phyloP scores from a whole-genome alignment of 2,113 vertebrate genomes.

The Scortum barcoo region DNA sequence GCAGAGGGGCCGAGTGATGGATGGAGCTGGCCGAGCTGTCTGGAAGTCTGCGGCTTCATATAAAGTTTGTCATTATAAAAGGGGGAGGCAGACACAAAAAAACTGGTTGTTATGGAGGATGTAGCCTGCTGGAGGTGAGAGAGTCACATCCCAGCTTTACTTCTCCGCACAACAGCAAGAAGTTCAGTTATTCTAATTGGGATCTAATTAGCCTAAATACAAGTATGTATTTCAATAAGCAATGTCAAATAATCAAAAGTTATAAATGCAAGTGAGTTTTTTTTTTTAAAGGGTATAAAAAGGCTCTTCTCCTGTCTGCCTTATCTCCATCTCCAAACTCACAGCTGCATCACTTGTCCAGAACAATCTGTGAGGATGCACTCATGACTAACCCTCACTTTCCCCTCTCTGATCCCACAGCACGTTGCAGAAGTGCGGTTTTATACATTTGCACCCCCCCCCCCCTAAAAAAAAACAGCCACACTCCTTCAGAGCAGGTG shows the following conservation, averaged over 20 bases:
- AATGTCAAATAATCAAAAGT: constrained; percentile 5
- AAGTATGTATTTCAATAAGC: background rate
- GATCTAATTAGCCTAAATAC: too few relatives aligned
- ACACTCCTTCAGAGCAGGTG: constrained; percentile 56
- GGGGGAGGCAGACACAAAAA: background rate
- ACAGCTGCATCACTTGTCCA: background rate
- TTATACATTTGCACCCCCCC: constrained; percentile 16
- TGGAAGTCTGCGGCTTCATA: constrained; percentile 28
- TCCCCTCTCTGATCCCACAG: constrained; percentile 25
- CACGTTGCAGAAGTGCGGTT: constrained; percentile 46
- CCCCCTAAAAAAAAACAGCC: constrained; percentile 3
- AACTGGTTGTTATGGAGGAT: background rate
- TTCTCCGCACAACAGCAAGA: background rate
- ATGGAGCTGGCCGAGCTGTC: constrained; percentile 11
- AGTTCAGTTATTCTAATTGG: background rate
- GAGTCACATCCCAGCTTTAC: background rate
- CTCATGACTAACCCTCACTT: background rate
- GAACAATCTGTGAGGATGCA: background rate
- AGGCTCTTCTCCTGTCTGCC: background rate
- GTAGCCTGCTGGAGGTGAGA: background rate
- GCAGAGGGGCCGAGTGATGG: constrained; percentile 20
- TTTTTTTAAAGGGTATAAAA: too few relatives aligned
- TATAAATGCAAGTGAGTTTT: background rate
- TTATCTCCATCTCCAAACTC: background rate
- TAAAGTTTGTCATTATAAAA: constrained; percentile 39